Evolutionary conservation across 30 jellyfish, hydroid and myxozoan species (phyloP).

Genomic region (Aurelia sp.): DNA sequence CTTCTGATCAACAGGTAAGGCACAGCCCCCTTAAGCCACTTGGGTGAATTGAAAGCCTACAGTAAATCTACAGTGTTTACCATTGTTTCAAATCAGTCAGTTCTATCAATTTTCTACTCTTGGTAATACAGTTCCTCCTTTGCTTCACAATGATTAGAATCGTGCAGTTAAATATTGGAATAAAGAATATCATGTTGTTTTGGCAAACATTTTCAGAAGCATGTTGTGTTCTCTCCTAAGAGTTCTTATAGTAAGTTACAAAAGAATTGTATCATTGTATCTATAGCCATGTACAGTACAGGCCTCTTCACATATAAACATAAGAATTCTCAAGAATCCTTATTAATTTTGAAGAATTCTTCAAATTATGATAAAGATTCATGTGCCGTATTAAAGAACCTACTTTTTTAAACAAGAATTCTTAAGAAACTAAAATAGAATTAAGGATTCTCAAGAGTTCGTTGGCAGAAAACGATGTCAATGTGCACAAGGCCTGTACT

Average conservation of each 20-base stretch:
- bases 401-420: too few relatives aligned
- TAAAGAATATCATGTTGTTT: background rate
- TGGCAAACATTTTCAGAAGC: background rate
- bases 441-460: too few relatives aligned
- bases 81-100: constrained; percentile 16
- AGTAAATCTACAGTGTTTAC: constrained; percentile 4
- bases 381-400: too few relatives aligned
- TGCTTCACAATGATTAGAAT: constrained; percentile 4
- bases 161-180: too few relatives aligned
- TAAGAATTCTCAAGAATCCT: too few relatives aligned
- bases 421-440: too few relatives aligned
- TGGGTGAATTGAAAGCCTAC: background rate
- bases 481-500: too few relatives aligned
- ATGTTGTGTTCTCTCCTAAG: background rate
- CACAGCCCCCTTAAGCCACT: too few relatives aligned
- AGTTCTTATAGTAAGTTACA: background rate
- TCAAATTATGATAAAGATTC: too few relatives aligned
- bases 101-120: constrained; percentile 11
- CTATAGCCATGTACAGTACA: background rate
- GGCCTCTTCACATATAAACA: too few relatives aligned
- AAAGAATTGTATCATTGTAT: background rate
- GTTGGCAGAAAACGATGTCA: too few relatives aligned
- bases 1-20: constrained; percentile 21
- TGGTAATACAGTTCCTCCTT: background rate
- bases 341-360: too few relatives aligned